Evolutionary conservation across 2,888 invertebrate genomes (phyloP).

Genomic region (Leucophenga maculata): DNA sequence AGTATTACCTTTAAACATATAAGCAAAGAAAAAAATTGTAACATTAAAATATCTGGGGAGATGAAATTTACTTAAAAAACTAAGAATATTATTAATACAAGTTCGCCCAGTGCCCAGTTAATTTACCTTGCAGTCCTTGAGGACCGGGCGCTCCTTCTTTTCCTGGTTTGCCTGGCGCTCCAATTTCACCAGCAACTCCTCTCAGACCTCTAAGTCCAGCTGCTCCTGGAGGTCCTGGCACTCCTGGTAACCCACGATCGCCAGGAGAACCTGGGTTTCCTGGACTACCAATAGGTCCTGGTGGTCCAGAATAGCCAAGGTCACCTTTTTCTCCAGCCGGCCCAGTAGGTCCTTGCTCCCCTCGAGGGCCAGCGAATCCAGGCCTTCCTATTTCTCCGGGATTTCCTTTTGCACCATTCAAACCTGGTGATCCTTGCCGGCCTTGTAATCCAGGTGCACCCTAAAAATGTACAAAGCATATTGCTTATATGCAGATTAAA

Average conservation of each 20-base stretch:
- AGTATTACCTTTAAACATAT: conserved; percentile 19
- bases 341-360: conserved; percentile 82
- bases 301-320: conserved; percentile 79
- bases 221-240: conserved; percentile 78
- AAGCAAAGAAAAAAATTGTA: not conserved
- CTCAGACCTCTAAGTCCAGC: conserved; percentile 82
- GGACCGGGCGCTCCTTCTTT: conserved; percentile 78
- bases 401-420: conserved; percentile 80
- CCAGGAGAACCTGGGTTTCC: conserved; percentile 76
- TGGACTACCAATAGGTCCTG: conserved; percentile 75
- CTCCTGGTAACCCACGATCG: conserved; percentile 56
- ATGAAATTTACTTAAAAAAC: too few relatives aligned
- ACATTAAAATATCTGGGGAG: conserved; percentile 71
- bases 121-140: conserved; percentile 62
- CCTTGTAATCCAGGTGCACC: conserved; percentile 82
- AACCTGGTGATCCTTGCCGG: conserved; percentile 81
- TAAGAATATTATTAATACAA: too few relatives aligned
- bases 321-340: conserved; percentile 85
- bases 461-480: conserved; percentile 67
- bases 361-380: conserved; percentile 79
- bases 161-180: conserved; percentile 76
- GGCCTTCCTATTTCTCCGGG: conserved; percentile 81
- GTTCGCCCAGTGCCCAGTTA: too few relatives aligned
- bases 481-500: too few relatives aligned
- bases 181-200: conserved; percentile 79